A percentile compares a stretch with the other conserved stretches of the same genome.
Evolutionary conservation across 2,888 invertebrate species (phyloP).

Genomic region (Eurytoma californica): DNA sequence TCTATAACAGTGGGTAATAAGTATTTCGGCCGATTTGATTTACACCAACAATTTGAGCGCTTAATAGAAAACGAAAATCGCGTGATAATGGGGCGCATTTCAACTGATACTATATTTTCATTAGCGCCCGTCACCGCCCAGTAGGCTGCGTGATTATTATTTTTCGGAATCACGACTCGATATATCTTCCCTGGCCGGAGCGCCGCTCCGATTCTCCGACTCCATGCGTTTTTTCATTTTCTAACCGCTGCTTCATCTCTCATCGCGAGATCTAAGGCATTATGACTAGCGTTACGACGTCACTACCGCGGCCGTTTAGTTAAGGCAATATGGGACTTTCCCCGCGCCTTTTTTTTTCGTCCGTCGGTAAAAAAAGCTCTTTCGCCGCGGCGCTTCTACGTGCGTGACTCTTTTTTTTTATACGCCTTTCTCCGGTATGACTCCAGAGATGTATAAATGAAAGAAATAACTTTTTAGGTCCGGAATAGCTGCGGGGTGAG

Average conservation of each 20-base stretch:
- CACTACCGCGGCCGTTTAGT: constrained; percentile 55
- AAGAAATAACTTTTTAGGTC: constrained; percentile 48
- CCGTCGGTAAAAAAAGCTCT: constrained; percentile 13
- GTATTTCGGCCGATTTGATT: no score
- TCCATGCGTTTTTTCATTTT: background rate
- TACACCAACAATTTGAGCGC: background rate
- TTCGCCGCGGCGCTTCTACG: constrained; percentile 19
- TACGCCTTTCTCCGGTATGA: constrained; percentile 26
- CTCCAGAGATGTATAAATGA: constrained; percentile 39
- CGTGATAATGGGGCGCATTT: background rate
- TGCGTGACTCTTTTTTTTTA: constrained; percentile 27
- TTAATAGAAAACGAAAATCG: background rate
- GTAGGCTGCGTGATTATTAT: background rate
- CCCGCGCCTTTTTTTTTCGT: constrained; percentile 36
- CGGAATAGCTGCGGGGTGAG: background rate
- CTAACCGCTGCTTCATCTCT: background rate
- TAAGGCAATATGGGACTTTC: constrained; percentile 45
- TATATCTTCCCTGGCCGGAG: background rate
- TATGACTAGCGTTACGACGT: constrained; percentile 45
- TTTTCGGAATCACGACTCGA: background rate
- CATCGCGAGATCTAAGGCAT: constrained; percentile 11
- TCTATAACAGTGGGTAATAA: no score
- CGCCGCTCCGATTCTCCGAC: background rate
- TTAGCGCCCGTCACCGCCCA: background rate
- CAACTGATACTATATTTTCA: constrained; percentile 11